Base-by-base conservation (phyloP, 2,888 invertebrate genomes). In the Diarsia dahlii region DNA sequence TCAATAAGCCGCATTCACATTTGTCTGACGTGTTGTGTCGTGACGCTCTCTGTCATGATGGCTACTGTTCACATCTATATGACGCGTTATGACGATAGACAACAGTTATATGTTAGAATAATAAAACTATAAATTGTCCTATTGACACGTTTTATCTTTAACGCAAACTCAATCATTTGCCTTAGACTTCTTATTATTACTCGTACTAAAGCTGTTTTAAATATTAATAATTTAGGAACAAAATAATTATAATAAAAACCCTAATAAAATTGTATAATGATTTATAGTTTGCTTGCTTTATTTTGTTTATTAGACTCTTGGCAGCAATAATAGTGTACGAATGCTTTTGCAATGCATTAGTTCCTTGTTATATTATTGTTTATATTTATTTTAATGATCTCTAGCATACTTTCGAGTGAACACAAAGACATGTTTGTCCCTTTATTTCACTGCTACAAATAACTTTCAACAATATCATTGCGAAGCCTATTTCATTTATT, bases 391-490 rank as follows among this genome's bases (percentile, higher is more conserved):
- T n/a, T 4, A 28, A 58, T 28, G 13, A 34, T 34, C 6, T 12
- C 8, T 8, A 48, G 8, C 1, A n/a, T 12, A 1, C 2, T 48
- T 48, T 18, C 4, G 48, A 5, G 9, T 15, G 12, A 18, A 39
- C 3, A 45, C 3, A 23, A 56, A 34, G 9, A 64, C 63, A 20
- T 8, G 3, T 45, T 15, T 46, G 18, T n/a, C 13, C 12, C 13
- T 74, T 54, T n/a, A 73, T 28, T 56, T 50, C 15, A 74, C 18
- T 23, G 45, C 39, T 23, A 28, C 8, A 1, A 56, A 74, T 18
- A 34, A 20, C 39, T 73, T 20, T 80, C 3, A 81, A 81, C 20
- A 63, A 63, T 63, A 8, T 50, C 28, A n/a, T 48, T 74, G 15
- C 63, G 50, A 67, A 46, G 18, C 45, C 50, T 28, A 68, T 78